Evolutionary conservation across 2,888 invertebrate species (phyloP), one percentile per base, ranked within the genome.

Genomic region (Zaprionus bogoriensis): DNA sequence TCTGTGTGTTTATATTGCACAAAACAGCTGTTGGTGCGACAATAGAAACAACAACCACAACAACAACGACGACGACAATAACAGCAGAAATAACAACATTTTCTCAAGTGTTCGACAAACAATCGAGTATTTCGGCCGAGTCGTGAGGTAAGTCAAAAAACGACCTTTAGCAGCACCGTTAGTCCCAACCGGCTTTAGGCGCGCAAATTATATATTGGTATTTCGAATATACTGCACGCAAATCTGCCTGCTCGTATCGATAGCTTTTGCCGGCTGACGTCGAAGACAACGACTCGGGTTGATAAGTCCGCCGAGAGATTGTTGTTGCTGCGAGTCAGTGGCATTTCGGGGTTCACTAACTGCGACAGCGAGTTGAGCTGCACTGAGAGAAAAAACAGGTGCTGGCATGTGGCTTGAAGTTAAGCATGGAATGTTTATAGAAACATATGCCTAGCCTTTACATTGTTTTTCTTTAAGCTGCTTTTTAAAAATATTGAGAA

Each of bases 21-120:
- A 59, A 69, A 78, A 78, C 78, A 78, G 84, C 78, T 78, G 78
- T 80, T 80, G 74, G 65, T 66, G 69, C 67, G 44, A 61, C 52
- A 66, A 77, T 47, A 72, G 57, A 45, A 53, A 58, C 46, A 68
- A 65, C 51, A 50, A 38, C 51, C 23, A 50, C 28, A 23, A 60
- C 45, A 42, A 36, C 19, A 30, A 28, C 48, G 32, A 30, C 20
- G 41, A 32, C 27, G 52, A 45, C 30, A 46, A 54, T 20, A 48
- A 39, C 41, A 48, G 25, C 69, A 36, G 32, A 36, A 36, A 36
- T n/a, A 36, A 36, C 32, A 14, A 36, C 32, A 36, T 36, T 36
- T 4, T 14, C 32, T 62, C 14, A 23, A 48, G 58, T 53, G 30
- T 14, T 39, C 22, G 47, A 47, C 36, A 38, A 53, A 44, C 72